A percentile compares a stretch with the other conserved stretches of the same genome.
phyloP scores from a whole-genome alignment of 2,797 vertebrate species.

The Moxostoma hubbsi region DNA sequence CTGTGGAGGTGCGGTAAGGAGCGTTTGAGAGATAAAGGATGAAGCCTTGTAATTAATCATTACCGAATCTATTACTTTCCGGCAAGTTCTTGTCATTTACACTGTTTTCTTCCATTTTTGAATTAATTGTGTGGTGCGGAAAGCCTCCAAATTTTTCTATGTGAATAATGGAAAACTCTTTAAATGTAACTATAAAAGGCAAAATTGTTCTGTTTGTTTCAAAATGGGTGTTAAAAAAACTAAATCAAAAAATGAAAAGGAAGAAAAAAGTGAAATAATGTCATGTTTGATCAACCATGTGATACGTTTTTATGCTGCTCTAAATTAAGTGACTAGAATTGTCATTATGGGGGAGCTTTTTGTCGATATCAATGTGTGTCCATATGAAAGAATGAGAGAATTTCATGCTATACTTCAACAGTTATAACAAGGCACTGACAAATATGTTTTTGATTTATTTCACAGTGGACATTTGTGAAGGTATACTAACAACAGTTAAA shows the following conservation, averaged over 20 bases:
- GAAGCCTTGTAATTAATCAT: slow-evolving; percentile 45
- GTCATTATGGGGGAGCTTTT: slow-evolving; percentile 30
- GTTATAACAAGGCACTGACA: slow-evolving; percentile 16
- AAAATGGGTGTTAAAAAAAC: slow-evolving; percentile 66
- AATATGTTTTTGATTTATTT: neutral
- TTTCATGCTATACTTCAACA: neutral
- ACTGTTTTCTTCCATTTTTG: slow-evolving; percentile 44
- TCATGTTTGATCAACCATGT: slow-evolving; percentile 40
- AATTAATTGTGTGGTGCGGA: slow-evolving; percentile 33
- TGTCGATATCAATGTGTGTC: slow-evolving; percentile 39
- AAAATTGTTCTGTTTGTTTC: slow-evolving; percentile 47
- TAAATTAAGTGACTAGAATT: slow-evolving; percentile 39
- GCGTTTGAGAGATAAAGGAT: slow-evolving; percentile 31
- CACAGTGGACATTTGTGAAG: neutral
- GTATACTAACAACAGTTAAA: neutral
- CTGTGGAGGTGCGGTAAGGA: slow-evolving; percentile 29
- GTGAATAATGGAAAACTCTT: slow-evolving; percentile 30
- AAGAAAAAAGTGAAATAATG: slow-evolving; percentile 32
- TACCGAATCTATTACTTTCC: slow-evolving; percentile 24
- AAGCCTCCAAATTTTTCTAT: slow-evolving; percentile 38
- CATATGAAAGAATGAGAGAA: slow-evolving; percentile 30
- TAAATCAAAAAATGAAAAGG: slow-evolving; percentile 49
- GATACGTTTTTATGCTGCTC: slow-evolving; percentile 49
- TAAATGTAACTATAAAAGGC: slow-evolving; percentile 48
- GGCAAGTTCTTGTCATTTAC: slow-evolving; percentile 20